Evolutionary conservation across 2,888 invertebrate genomes (phyloP).

Genomic region (Melanotus villosus): DNA sequence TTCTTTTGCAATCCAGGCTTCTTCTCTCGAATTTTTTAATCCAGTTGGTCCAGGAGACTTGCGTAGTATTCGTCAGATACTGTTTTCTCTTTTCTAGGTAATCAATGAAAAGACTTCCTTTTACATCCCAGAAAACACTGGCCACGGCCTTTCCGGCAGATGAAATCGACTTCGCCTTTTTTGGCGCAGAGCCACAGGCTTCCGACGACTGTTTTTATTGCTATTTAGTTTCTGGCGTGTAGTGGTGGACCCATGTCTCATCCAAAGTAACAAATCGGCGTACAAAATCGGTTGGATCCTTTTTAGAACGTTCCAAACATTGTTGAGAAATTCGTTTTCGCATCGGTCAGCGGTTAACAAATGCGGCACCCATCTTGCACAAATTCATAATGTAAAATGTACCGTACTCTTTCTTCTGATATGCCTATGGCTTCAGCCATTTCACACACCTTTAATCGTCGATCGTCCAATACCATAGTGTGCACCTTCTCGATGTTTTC

Average conservation of each 20-base stretch:
- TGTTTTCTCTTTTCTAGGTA: constrained; percentile 45
- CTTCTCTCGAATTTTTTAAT: constrained; percentile 35
- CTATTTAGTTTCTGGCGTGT: too few relatives aligned
- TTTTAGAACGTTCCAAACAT: too few relatives aligned
- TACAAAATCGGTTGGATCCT: too few relatives aligned
- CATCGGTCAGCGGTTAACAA: neutral
- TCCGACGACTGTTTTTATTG: constrained; percentile 2
- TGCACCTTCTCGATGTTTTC: too few relatives aligned
- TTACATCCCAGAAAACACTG: constrained; percentile 50
- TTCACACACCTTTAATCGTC: neutral
- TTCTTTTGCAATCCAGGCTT: constrained; percentile 49
- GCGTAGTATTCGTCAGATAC: constrained; percentile 43
- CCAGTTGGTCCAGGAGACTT: constrained; percentile 36
- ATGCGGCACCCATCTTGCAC: neutral
- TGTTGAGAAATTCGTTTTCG: too few relatives aligned
- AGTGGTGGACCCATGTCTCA: neutral
- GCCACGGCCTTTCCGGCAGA: constrained; percentile 50
- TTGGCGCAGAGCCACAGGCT: constrained; percentile 45
- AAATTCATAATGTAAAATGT: too few relatives aligned
- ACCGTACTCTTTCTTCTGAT: too few relatives aligned
- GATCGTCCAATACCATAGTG: too few relatives aligned
- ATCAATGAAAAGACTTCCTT: constrained; percentile 44
- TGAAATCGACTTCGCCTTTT: constrained; percentile 44
- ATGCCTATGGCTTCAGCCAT: neutral
- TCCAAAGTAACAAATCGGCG: neutral